Evolutionary conservation across 35 echinoderm and acorn worm genomes (phyloP).

Genomic region (Patiria miniata): DNA sequence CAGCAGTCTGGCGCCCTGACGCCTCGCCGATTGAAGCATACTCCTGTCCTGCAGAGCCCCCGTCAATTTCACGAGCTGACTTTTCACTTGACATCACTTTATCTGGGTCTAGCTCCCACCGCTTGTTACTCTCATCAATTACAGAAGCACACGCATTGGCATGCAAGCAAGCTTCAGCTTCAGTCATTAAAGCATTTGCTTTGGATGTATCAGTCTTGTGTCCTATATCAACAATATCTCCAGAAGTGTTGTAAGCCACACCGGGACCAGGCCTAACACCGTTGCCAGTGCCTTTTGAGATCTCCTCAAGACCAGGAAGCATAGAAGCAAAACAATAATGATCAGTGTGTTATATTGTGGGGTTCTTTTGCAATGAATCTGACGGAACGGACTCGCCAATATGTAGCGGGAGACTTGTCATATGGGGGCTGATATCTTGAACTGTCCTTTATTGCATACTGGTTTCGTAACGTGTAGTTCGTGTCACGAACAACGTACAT

Average conservation of each 20-base stretch:
- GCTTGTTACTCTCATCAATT: background rate
- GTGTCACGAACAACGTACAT: too few relatives aligned
- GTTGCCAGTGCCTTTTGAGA: background rate
- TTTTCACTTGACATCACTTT: background rate
- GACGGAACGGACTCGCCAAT: too few relatives aligned
- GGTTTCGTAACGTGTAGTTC: too few relatives aligned
- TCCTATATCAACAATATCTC: background rate
- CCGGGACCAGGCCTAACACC: background rate
- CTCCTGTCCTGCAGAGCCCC: background rate
- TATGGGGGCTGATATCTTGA: too few relatives aligned
- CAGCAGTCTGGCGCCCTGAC: background rate
- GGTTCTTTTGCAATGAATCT: too few relatives aligned
- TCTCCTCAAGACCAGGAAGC: background rate
- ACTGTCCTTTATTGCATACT: too few relatives aligned
- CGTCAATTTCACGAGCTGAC: background rate
- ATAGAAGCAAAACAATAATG: background rate
- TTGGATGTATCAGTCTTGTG: background rate
- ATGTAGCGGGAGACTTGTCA: too few relatives aligned
- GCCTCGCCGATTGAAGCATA: background rate
- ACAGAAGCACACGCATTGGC: background rate
- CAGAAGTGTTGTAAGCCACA: background rate
- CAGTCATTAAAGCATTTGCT: background rate
- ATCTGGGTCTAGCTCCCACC: background rate
- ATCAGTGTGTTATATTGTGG: too few relatives aligned
- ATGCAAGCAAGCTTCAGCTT: background rate